Evolutionary conservation across 2,888 invertebrate species (phyloP).

Genomic region (Morinoia aosen): DNA sequence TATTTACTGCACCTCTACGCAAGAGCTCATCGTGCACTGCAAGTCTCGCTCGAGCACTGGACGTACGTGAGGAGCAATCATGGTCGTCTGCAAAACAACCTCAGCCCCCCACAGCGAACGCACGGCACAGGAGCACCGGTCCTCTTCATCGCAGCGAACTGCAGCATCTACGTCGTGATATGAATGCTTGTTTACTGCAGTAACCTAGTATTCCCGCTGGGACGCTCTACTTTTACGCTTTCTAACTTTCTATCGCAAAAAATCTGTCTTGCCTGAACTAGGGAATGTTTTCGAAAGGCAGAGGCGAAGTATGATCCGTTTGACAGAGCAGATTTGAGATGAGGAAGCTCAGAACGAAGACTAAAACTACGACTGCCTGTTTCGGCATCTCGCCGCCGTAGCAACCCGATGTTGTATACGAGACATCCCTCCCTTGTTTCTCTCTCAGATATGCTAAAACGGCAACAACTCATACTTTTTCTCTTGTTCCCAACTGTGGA

Average conservation of each 20-base stretch:
- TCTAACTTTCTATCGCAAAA: neutral
- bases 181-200: neutral
- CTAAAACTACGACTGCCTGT: neutral
- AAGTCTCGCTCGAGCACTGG: neutral
- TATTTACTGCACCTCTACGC: neutral
- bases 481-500: neutral
- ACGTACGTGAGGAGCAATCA: neutral
- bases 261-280: neutral
- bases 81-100: neutral
- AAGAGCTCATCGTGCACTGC: neutral
- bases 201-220: neutral
- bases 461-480: neutral
- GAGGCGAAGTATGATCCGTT: neutral
- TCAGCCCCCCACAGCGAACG: neutral
- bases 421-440: neutral
- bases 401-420: neutral
- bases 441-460: conserved; percentile 17
- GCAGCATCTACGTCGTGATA: neutral
- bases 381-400: neutral
- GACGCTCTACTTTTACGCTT: neutral
- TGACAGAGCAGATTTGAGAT: neutral
- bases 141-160: neutral
- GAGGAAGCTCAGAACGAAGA: neutral
- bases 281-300: neutral
- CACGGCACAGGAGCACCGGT: neutral